Evolutionary conservation across 2,888 invertebrate genomes (phyloP).

Genomic region (Atherix ibis): DNA sequence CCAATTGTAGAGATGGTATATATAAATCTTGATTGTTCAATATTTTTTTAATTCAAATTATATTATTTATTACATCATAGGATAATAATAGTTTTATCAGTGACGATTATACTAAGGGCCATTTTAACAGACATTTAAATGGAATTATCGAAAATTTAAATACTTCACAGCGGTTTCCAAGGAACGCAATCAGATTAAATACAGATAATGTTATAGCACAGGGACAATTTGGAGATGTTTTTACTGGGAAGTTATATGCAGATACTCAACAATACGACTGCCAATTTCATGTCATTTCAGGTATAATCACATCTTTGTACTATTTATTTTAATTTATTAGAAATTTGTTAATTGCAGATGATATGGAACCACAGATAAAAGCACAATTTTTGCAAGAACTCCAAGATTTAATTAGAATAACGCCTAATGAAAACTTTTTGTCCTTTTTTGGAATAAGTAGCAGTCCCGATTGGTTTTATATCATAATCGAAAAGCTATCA

Average conservation of each 20-base stretch:
- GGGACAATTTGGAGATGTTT: constrained; percentile 65
- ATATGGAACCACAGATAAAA: constrained; percentile 32
- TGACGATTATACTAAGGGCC: constrained; percentile 60
- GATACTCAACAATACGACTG: constrained; percentile 29
- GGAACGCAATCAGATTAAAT: constrained; percentile 55
- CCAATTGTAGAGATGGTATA: constrained; percentile 56
- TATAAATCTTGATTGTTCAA: constrained; percentile 7
- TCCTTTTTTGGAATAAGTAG: constrained; percentile 66
- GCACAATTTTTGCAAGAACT: constrained; percentile 49
- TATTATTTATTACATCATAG: constrained; percentile 17
- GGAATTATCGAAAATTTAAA: constrained; percentile 42
- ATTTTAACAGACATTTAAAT: constrained; percentile 59
- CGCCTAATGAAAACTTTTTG: constrained; percentile 54
- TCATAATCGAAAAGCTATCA: constrained; percentile 54
- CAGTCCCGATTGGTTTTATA: constrained; percentile 54
- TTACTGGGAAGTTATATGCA: constrained; percentile 47
- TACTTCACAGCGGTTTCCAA: constrained; percentile 37
- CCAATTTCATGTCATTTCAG: constrained; percentile 48
- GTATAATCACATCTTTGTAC: constrained; percentile 10
- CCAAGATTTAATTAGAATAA: constrained; percentile 51
- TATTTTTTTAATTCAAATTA: constrained; percentile 3
- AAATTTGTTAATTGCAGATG: constrained; percentile 31
- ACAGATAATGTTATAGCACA: constrained; percentile 51
- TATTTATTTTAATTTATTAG: too few relatives aligned
- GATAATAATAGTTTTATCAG: constrained; percentile 65